Conservation (phyloP, 2,113 vertebrate species). For the Xyliphius kryptos region DNA sequence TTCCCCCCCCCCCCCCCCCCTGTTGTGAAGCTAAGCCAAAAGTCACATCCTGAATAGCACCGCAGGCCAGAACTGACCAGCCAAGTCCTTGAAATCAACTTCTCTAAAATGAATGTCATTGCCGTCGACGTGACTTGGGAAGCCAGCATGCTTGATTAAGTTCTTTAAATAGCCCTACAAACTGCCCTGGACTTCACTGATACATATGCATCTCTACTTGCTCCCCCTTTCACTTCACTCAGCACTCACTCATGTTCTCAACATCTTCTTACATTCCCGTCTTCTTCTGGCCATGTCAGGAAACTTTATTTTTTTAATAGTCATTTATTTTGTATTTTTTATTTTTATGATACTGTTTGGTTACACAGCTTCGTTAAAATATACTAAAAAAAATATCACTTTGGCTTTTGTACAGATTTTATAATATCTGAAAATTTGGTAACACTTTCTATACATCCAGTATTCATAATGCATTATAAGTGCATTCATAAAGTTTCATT, state of each 20-base stretch:
- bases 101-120: conserved; percentile 16
- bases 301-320: neutral
- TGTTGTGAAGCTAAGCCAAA: neutral
- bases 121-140: conserved; percentile 12
- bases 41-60: conserved; percentile 3
- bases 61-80: neutral
- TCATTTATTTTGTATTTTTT: too few relatives aligned
- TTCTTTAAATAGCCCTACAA: conserved; percentile 25
- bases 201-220: neutral
- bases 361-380: too few relatives aligned
- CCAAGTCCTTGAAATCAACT: conserved; percentile 23
- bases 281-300: neutral
- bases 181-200: conserved; percentile 17
- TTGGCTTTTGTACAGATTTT: too few relatives aligned
- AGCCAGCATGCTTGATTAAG: conserved; percentile 21
- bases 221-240: conserved; percentile 5
- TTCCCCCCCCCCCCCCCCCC: neutral
- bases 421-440: too few relatives aligned
- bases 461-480: too few relatives aligned
- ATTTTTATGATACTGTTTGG: too few relatives aligned
- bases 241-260: conserved; percentile 1
- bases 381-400: too few relatives aligned
- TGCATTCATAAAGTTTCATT: too few relatives aligned
- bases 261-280: neutral
- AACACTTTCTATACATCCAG: too few relatives aligned